These are phyloP conservation scores for Quiscalus mexicanus DNA, from an alignment of 2,113 vertebrate species.

Conservation along the genomic window DNA sequence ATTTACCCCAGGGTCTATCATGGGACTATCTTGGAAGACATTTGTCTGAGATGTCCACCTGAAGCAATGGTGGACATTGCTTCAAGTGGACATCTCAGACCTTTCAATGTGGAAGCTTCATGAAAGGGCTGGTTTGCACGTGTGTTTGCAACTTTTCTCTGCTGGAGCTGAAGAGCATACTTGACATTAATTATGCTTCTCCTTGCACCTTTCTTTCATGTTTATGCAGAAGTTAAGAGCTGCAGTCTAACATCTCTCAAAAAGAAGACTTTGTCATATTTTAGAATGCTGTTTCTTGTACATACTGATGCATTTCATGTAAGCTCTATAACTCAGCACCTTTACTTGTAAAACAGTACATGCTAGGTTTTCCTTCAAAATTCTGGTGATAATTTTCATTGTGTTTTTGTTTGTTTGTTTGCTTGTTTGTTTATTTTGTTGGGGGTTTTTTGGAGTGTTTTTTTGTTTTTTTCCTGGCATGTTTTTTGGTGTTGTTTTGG, in stretches of 20 bases:
- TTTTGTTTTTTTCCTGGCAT: background rate
- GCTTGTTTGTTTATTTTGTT: background rate
- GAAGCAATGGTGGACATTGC: background rate
- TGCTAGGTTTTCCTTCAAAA: background rate
- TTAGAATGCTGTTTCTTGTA: background rate
- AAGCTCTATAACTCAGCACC: background rate
- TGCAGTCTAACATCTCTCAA: background rate
- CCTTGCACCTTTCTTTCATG: background rate
- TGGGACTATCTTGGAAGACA: background rate
- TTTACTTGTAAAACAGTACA: background rate
- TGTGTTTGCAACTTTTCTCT: background rate
- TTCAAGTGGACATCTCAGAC: too few species aligned
- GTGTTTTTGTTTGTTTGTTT: background rate
- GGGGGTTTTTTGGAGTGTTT: too few species aligned
- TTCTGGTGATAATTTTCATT: background rate
- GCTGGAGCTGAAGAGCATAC: background rate
- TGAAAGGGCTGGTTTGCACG: background rate
- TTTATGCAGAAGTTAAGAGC: background rate
- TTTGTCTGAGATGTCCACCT: background rate
- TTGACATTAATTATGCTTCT: background rate
- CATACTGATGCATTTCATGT: fast-evolving
- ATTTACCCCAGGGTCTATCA: background rate
- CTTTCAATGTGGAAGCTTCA: background rate
- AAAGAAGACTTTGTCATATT: background rate
- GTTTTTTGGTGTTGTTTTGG: background rate